Percentiles rank a stretch among this genome's conserved stretches.
phyloP scores from a whole-genome alignment of 2,888 invertebrate species.

The Serrognathus titanus region DNA sequence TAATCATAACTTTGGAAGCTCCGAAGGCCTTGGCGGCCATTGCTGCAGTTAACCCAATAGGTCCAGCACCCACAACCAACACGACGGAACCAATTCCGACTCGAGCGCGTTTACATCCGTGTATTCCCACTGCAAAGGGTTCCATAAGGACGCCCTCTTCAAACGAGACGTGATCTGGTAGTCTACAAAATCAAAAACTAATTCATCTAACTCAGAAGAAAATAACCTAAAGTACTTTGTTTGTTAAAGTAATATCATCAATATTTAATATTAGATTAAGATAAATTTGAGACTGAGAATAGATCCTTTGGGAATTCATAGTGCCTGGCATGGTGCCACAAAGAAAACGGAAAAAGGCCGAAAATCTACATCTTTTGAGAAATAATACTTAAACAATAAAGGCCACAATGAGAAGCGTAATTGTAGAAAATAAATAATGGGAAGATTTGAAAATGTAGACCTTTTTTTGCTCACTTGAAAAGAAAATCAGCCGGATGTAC shows the following conservation, averaged over 20 bases:
- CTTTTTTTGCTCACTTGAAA: constrained; percentile 60
- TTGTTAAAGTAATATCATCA: too few species aligned
- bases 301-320: too few species aligned
- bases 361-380: too few species aligned
- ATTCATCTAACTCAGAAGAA: not conserved
- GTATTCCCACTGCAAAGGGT: constrained; percentile 90
- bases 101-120: constrained; percentile 83
- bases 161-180: constrained; percentile 84
- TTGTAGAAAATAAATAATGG: too few species aligned
- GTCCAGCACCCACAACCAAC: constrained; percentile 80
- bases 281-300: too few species aligned
- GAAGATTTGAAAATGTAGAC: too few species aligned
- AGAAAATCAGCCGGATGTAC: constrained; percentile 89
- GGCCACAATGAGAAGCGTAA: too few species aligned
- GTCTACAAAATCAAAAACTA: constrained; percentile 49
- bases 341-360: too few species aligned
- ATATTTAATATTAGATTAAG: too few species aligned
- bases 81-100: constrained; percentile 70
- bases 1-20: constrained; percentile 72
- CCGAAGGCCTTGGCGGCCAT: constrained; percentile 83
- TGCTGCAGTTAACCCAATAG: constrained; percentile 81
- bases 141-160: constrained; percentile 94
- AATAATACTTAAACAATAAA: too few species aligned
- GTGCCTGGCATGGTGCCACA: too few species aligned
- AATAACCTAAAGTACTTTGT: too few species aligned